These are phyloP conservation scores for Willisornis vidua DNA, from an alignment of 2,113 vertebrate species.

Conservation along the genomic window DNA sequence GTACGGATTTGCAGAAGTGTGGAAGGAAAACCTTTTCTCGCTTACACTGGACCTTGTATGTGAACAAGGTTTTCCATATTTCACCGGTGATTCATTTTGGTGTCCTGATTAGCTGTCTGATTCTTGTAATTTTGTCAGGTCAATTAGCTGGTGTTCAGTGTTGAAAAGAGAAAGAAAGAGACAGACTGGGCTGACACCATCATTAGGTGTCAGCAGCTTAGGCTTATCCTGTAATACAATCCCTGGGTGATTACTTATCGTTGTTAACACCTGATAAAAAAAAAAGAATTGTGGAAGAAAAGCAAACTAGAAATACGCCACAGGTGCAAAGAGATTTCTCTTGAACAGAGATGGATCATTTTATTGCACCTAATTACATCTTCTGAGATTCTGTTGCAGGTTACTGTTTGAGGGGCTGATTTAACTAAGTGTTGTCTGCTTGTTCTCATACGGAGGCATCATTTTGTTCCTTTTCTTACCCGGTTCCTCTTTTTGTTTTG, in stretches of 20 bases:
- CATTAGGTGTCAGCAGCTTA: slow-evolving; percentile 62
- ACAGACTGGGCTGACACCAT: slow-evolving; percentile 46
- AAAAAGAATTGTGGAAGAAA: slow-evolving; percentile 6
- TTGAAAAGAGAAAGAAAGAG: slow-evolving; percentile 57
- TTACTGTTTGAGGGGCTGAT: neutral
- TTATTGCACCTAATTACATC: neutral
- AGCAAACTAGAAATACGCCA: neutral
- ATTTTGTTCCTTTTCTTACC: neutral
- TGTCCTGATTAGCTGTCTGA: slow-evolving; percentile 86
- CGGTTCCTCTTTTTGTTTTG: neutral
- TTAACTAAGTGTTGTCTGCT: neutral
- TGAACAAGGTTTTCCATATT: slow-evolving; percentile 55
- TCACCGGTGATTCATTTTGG: slow-evolving; percentile 84
- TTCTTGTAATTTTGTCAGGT: slow-evolving; percentile 88
- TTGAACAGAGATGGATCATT: neutral
- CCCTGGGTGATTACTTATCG: slow-evolving; percentile 42
- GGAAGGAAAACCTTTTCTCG: neutral
- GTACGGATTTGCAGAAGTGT: neutral
- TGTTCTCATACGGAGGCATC: neutral
- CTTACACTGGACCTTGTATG: neutral
- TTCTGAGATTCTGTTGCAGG: neutral
- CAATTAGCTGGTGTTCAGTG: slow-evolving; percentile 79
- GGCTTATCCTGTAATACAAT: slow-evolving; percentile 63
- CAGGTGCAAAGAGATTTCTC: neutral
- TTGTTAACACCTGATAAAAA: slow-evolving; percentile 19